Base-by-base conservation (phyloP, 2,888 invertebrate genomes). In the Gnatocerus cornutus region DNA sequence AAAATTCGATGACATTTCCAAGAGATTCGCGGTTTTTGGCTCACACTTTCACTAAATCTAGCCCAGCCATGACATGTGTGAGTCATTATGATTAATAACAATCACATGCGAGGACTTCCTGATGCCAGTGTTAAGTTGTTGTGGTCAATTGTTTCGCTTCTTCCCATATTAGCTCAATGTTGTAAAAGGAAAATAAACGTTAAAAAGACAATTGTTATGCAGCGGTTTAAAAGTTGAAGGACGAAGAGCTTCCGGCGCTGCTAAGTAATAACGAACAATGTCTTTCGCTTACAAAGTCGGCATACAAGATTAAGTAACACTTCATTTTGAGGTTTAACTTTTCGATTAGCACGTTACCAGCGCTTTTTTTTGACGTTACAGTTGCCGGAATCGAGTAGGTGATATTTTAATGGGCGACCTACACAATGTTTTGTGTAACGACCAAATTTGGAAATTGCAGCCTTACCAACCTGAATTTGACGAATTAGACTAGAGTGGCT, bases 341-440 rank as follows among this genome's bases (percentile, higher is more conserved):
- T 46, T 13, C 59, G 45, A 59, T 59, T 59, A 59, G 29, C 59
- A 59, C 59, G 59, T 59, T 46, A 46, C 59, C 45, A 30, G 7
- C 43, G 29, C 6, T 43, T 21, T 16, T 43, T 43, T 58, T 10
- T 39, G 7, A 7, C 16, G 16, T 55, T 30, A 33, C 41, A 41
- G 6, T 16, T 56, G 27, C 13, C 43, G 43, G 29, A 43, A 43
- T 30, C 12, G 59, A 13, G 59, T 59, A 59, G 59, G 59, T 59
- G 59, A 59, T 59, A 45, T 43, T 56, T 33, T 29, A 21, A 53
- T 53, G 21, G 1, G 4, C 55, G 29, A 12, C 56, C 56, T 13
- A 58, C 56, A n/a, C 45, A 21, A 4, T 21, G 33, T 33, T 33
- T 33, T 4, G 33, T 33, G 7, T 21, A 21, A 21, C 21, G 21